A percentile compares a stretch with the other conserved stretches of the same genome.
These are phyloP conservation scores for Papilio polyxenes DNA, from an alignment of 1,140 invertebrate species.

Conservation along the genomic window DNA sequence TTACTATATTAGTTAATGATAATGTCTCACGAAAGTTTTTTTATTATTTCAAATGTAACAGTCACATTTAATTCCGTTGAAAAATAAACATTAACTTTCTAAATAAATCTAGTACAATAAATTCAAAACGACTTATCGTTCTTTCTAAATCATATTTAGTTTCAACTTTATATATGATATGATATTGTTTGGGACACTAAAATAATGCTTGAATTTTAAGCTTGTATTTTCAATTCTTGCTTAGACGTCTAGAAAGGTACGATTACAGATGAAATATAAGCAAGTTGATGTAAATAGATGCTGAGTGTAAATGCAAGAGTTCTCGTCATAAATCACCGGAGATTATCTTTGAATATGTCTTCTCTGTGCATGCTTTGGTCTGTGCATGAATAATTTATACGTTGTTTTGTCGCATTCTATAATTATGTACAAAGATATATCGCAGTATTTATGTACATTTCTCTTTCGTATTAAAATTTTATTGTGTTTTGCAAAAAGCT, in stretches of 20 bases:
- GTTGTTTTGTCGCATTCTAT: constrained; percentile 49
- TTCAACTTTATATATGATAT: neutral
- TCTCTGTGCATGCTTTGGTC: constrained; percentile 62
- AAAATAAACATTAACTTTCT: neutral
- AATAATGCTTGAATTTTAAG: constrained; percentile 24
- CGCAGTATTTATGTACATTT: constrained; percentile 37
- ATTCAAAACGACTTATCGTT: neutral
- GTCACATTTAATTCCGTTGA: neutral
- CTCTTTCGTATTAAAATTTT: constrained; percentile 28
- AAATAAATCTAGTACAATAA: neutral
- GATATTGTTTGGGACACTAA: constrained; percentile 12
- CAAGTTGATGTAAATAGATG: constrained; percentile 62
- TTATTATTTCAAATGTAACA: neutral
- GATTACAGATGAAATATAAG: constrained; percentile 46
- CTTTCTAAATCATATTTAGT: constrained; percentile 2
- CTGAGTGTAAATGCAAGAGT: constrained; percentile 62
- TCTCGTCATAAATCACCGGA: constrained; percentile 74
- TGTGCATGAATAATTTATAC: constrained; percentile 72
- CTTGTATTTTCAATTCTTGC: constrained; percentile 33
- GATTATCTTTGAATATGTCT: constrained; percentile 72
- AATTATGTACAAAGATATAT: constrained; percentile 34
- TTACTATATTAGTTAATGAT: no score
- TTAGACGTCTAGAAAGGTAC: constrained; percentile 22
- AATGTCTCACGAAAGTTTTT: no score
- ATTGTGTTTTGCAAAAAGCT: neutral